Conservation (phyloP, 2,888 invertebrate species). For the Neoaliturus tenellus region DNA sequence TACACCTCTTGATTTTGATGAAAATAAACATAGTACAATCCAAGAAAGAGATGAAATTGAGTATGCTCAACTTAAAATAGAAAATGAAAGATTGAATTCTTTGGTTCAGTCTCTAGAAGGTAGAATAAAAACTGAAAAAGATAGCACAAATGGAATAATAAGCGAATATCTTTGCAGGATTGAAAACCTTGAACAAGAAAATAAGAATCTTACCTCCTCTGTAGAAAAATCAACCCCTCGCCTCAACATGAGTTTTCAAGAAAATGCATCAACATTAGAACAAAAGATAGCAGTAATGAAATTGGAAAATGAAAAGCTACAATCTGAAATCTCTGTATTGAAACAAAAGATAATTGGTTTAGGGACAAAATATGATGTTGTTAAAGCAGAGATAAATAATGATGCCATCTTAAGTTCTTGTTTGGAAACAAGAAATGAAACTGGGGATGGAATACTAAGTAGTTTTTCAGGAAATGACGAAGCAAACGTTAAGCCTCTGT, state of each 20-base stretch:
- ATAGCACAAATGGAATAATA: slow-evolving; percentile 25
- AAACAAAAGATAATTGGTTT: neutral
- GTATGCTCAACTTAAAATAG: slow-evolving; percentile 57
- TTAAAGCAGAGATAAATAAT: neutral
- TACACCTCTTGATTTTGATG: neutral
- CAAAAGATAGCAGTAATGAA: slow-evolving; percentile 60
- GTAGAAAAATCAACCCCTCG: neutral
- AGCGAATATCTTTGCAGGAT: slow-evolving; percentile 73
- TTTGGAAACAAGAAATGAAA: neutral
- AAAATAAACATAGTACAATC: neutral
- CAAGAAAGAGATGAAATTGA: slow-evolving; percentile 54
- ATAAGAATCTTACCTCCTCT: slow-evolving; percentile 43
- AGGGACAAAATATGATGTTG: neutral
- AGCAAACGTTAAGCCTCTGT: neutral
- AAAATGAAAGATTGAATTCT: slow-evolving; percentile 56
- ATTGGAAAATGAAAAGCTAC: neutral
- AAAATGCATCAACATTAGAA: slow-evolving; percentile 65
- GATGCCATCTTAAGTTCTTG: neutral
- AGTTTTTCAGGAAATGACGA: neutral
- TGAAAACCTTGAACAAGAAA: slow-evolving; percentile 72
- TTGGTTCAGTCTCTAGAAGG: slow-evolving; percentile 67
- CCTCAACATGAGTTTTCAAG: neutral
- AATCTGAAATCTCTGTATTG: neutral
- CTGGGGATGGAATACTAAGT: neutral
- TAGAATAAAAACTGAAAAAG: slow-evolving; percentile 68